Percentiles rank a stretch among this genome's conserved stretches.
Conservation (phyloP, 1,140 invertebrate genomes). For the Drosophila lacertosa region DNA sequence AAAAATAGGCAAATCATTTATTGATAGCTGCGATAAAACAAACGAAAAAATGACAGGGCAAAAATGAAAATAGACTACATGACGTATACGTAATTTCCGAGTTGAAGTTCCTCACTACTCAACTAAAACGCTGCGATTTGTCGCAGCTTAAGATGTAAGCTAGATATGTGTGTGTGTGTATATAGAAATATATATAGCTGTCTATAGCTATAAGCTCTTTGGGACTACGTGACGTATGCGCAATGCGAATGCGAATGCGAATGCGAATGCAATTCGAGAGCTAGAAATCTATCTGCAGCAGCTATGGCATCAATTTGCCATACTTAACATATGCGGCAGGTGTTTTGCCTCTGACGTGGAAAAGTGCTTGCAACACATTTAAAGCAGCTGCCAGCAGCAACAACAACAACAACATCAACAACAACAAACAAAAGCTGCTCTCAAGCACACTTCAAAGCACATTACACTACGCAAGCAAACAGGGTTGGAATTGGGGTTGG, state of each 20-base stretch:
- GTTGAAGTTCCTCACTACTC: not conserved
- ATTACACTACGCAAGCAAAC: constrained; percentile 57
- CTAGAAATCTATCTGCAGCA: constrained; percentile 4
- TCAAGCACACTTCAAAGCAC: constrained; percentile 68
- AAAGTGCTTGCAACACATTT: constrained; percentile 65
- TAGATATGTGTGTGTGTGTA: too few relatives aligned
- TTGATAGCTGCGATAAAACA: not conserved
- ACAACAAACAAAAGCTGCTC: constrained; percentile 52
- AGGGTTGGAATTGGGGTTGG: not conserved
- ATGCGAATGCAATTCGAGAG: constrained; percentile 17
- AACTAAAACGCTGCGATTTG: not conserved
- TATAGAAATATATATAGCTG: not conserved
- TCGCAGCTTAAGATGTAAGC: not conserved
- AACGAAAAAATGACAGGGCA: not conserved
- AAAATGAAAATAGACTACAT: not conserved
- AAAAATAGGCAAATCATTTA: constrained; percentile 23
- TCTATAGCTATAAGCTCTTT: not conserved
- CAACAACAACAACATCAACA: constrained; percentile 20
- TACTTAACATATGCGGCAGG: constrained; percentile 72
- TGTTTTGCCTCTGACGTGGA: constrained; percentile 48
- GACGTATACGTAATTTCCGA: constrained; percentile 2
- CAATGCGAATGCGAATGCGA: constrained; percentile 11
- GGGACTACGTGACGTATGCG: constrained; percentile 18
- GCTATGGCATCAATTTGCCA: constrained; percentile 60
- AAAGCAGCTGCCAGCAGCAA: constrained; percentile 43